Percentiles rank a stretch among this genome's conserved stretches.
phyloP scores from a whole-genome alignment of 2,113 vertebrate genomes.

The Xiphorhynchus elegans region DNA sequence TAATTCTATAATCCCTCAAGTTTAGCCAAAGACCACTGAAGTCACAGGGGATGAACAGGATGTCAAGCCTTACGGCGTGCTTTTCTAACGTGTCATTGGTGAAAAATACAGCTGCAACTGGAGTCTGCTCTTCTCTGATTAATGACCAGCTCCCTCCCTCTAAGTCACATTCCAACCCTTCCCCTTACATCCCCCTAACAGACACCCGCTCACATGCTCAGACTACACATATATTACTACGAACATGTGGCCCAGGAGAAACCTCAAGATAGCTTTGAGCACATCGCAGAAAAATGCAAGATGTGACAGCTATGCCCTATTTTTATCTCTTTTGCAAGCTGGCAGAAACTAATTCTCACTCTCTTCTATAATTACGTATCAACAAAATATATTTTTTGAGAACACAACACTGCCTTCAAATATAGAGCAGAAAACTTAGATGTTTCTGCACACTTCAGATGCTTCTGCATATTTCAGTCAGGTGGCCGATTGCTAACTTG shows the following conservation, averaged over 20 bases:
- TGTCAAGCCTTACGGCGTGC: background rate
- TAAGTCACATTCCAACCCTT: constrained; percentile 55
- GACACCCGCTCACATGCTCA: constrained; percentile 52
- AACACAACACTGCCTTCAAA: background rate
- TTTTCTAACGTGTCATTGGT: constrained; percentile 27
- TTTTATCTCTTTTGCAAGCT: constrained; percentile 59
- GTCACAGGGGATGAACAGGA: background rate
- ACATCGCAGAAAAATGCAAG: constrained; percentile 57
- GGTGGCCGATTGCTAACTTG: background rate
- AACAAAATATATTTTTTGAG: constrained; percentile 29
- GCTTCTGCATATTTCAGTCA: background rate
- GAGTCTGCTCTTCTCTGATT: constrained; percentile 39
- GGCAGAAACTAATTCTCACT: constrained; percentile 50
- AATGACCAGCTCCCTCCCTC: constrained; percentile 43
- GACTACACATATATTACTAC: constrained; percentile 37
- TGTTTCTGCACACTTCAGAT: background rate
- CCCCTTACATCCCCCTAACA: constrained; percentile 33
- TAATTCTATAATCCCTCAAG: background rate
- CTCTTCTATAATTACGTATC: constrained; percentile 35
- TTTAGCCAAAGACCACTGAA: background rate
- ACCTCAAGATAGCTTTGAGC: constrained; percentile 39
- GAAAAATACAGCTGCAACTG: constrained; percentile 49
- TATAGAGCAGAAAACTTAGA: background rate
- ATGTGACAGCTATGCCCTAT: constrained; percentile 55
- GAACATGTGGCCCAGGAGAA: constrained; percentile 22